These are phyloP conservation scores for Eupithecia vulgata DNA, from an alignment of 2,888 invertebrate genomes.

Conservation along the genomic window DNA sequence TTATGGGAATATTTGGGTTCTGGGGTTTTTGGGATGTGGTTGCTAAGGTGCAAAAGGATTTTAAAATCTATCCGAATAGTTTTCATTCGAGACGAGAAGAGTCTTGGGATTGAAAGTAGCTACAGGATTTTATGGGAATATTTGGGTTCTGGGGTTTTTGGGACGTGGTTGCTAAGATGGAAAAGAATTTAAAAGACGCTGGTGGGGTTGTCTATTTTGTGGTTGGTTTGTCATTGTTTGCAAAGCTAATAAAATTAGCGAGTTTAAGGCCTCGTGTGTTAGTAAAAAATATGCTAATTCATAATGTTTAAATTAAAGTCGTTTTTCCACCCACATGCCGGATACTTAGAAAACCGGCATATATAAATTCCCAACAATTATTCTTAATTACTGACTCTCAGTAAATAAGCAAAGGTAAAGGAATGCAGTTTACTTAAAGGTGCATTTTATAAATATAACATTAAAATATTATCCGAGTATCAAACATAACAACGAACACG, in stretches of 20 bases:
- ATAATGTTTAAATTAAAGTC: background rate
- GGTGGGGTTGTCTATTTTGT: background rate
- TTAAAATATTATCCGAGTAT: background rate
- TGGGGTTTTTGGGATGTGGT: background rate
- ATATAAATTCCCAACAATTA: background rate
- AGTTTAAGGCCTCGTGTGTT: background rate
- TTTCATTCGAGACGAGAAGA: no score
- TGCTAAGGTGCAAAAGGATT: background rate
- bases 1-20: background rate
- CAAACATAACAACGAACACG: background rate
- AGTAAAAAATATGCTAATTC: background rate
- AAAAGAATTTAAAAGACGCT: background rate
- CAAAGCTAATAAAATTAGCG: background rate
- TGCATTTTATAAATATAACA: slow-evolving; percentile 32
- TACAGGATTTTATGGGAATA: background rate
- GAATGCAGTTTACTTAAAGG: background rate
- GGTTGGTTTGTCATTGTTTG: background rate
- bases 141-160: background rate
- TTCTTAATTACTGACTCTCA: background rate
- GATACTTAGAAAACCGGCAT: background rate
- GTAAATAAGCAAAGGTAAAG: background rate
- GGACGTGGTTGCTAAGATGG: background rate
- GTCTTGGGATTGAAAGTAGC: background rate
- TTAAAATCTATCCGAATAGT: no score
- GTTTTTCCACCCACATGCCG: background rate